Percentiles rank a stretch among this genome's conserved stretches.
Evolutionary conservation across 2,113 vertebrate genomes (phyloP).

Genomic region (Ibidorhyncha struthersii): DNA sequence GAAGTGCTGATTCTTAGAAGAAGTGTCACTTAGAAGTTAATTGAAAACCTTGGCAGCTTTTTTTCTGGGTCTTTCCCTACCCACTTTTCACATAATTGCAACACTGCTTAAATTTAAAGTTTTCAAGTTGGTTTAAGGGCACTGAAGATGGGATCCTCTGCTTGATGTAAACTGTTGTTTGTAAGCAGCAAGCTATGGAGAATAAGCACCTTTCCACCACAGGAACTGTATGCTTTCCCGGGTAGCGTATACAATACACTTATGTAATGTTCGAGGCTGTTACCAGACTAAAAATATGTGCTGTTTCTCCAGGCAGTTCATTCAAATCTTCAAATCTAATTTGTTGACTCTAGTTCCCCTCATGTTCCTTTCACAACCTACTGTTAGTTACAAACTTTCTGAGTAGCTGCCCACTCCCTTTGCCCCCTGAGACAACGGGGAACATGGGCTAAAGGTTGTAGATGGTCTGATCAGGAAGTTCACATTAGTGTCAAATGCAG

Average conservation of each 20-base stretch:
- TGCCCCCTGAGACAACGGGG: constrained; percentile 17
- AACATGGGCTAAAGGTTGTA: constrained; percentile 40
- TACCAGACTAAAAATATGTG: neutral
- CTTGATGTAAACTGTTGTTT: neutral
- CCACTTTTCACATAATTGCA: neutral
- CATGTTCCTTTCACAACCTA: neutral
- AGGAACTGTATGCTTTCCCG: neutral
- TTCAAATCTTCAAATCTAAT: neutral
- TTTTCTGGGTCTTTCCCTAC: neutral
- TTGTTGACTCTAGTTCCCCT: neutral
- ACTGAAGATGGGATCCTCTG: neutral
- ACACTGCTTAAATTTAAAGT: neutral
- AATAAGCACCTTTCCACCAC: neutral
- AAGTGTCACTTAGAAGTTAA: neutral
- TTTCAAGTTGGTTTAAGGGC: neutral
- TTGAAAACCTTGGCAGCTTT: neutral
- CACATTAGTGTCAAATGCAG: neutral
- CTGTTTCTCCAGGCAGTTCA: neutral
- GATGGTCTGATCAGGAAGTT: constrained; percentile 36
- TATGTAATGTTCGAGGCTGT: neutral
- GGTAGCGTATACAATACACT: neutral
- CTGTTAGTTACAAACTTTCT: neutral
- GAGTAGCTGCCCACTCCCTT: constrained; percentile 15
- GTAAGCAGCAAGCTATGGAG: neutral
- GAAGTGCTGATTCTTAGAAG: neutral